A percentile compares a stretch with the other conserved stretches of the same genome.
Conservation (phyloP, 2,888 invertebrate species). For the Drosophila algonquin region DNA sequence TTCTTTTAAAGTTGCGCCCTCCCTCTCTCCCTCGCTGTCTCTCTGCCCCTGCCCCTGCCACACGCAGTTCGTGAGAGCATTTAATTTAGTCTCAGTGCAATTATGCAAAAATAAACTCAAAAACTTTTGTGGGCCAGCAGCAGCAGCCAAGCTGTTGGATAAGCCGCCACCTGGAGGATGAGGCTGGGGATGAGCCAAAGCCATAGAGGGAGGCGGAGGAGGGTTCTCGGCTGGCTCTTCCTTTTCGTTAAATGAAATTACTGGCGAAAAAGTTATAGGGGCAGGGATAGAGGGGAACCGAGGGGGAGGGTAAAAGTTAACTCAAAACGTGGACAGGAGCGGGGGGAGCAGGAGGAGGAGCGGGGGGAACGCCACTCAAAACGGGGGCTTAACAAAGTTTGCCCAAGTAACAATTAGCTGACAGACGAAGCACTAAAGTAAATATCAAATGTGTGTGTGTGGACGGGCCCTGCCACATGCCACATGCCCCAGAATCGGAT, state of each 20-base stretch:
- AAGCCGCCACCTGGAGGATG: constrained; percentile 23
- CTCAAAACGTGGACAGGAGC: constrained; percentile 8
- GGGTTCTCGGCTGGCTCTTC: constrained; percentile 3
- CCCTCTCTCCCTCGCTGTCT: constrained; percentile 18
- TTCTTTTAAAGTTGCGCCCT: constrained; percentile 61
- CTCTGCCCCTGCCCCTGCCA: neutral
- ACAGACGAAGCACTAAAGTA: constrained; percentile 35
- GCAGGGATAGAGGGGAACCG: constrained; percentile 11
- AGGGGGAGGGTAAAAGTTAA: constrained; percentile 49
- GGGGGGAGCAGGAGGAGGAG: neutral
- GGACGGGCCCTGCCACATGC: neutral
- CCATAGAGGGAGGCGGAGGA: neutral
- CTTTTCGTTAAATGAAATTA: constrained; percentile 60
- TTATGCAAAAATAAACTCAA: constrained; percentile 74
- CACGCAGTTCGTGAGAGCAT: constrained; percentile 57
- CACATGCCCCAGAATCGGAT: constrained; percentile 8
- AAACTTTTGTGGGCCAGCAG: constrained; percentile 37
- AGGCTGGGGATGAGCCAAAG: constrained; percentile 26
- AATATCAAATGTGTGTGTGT: constrained; percentile 30
- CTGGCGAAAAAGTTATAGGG: constrained; percentile 51
- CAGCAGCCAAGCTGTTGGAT: constrained; percentile 8
- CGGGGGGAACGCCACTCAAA: constrained; percentile 1
- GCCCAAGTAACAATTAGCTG: constrained; percentile 67
- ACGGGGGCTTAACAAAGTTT: constrained; percentile 42
- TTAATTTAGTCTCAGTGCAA: constrained; percentile 73